Evolutionary conservation across 2,888 invertebrate genomes (phyloP).

Genomic region (Eupithecia insigniata): DNA sequence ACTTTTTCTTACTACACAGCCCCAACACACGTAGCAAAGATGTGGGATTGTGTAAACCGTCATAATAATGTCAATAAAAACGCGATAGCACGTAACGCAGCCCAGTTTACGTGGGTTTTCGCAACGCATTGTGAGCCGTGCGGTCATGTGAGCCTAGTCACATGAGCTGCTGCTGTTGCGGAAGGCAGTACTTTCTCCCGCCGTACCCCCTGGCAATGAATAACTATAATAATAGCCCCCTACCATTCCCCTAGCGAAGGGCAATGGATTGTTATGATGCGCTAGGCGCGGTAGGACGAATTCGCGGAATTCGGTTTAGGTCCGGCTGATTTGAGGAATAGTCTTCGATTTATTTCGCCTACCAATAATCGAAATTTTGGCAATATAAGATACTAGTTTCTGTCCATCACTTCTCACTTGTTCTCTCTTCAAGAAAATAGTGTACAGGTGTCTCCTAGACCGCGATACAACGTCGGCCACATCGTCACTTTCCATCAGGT

Average conservation of each 20-base stretch:
- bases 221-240: neutral
- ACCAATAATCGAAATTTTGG: neutral
- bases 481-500: too few species aligned
- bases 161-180: slow-evolving; percentile 62
- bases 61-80: slow-evolving; percentile 44
- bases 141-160: slow-evolving; percentile 66
- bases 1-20: neutral
- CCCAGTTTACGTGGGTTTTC: slow-evolving; percentile 62
- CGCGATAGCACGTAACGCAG: slow-evolving; percentile 53
- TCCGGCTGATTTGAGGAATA: neutral
- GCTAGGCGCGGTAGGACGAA: neutral
- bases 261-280: neutral
- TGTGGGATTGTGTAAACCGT: slow-evolving; percentile 37
- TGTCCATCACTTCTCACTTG: neutral
- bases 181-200: slow-evolving; percentile 52
- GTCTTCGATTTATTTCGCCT: neutral
- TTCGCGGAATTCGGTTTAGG: neutral
- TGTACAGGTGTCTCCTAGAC: too few species aligned
- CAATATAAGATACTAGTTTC: neutral
- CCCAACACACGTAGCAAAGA: slow-evolving; percentile 21
- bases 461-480: too few species aligned
- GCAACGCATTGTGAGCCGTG: slow-evolving; percentile 64
- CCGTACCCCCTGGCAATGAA: neutral
- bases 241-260: neutral
- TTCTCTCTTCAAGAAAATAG: neutral